Base-by-base conservation (phyloP, 2,797 vertebrate species). In the Etheostoma nigrum region DNA sequence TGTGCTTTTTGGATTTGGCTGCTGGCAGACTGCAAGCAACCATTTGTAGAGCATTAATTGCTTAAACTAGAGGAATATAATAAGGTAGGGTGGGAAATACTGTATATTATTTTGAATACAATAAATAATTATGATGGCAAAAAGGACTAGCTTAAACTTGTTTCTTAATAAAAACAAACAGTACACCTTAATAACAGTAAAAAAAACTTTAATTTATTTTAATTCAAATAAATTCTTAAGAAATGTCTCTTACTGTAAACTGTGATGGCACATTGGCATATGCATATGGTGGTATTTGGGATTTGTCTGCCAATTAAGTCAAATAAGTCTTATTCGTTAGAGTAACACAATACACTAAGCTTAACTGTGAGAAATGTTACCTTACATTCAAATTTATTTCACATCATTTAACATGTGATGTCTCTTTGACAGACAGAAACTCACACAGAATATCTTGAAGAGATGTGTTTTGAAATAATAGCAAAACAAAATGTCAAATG, bases 1-100 rank as follows among this genome's bases (percentile, higher is more conserved):
- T 55, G 36, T 19, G 58, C 8, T 53, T 54, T 73, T 75, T 72
- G 47, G 49, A 67, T 80, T 52, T 70, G 27, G 54, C 51, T 62
- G 9, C 54, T 47, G 11, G 30, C 25, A 65, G 30, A 48, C 62
- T 42, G 27, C 4, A 33, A 57, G 61, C n/a, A 75, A 33, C 45
- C 16, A 12, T 66, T 61, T 67, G 58, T 14, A 58, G 14, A 69
- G 60, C 23, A 23, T 8, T 51, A n/a, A 23, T 27, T 51, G 48
- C 57, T 68, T 51, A 42, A 65, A 59, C 19, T 6, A 47, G 10
- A 63, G 11, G 6, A 12, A n/a, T 45, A n/a, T 45, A 40, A 40
- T 27, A 44, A 25, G 7, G 15, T 11, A 30, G 14, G 10, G 21
- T 3, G 49, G 5, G 6, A 6, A 1, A 57, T 33, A 42, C 18